Base-by-base conservation (phyloP, 2,888 invertebrate species). In the Drosophila villosipedis region DNA sequence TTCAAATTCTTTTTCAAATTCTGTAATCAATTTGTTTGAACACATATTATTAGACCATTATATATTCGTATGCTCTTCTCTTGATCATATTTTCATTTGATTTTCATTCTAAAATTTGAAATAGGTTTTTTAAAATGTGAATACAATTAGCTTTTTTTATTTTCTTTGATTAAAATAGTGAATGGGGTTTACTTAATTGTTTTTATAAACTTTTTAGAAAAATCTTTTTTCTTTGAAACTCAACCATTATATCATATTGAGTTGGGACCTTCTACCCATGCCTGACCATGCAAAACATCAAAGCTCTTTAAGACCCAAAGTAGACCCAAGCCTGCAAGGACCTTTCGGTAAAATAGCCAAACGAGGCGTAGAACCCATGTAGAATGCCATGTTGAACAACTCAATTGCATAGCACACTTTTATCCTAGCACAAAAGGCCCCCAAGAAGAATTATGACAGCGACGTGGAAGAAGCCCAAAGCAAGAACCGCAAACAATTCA, bases 401-500 rank as follows among this genome's bases (percentile, higher is more conserved):
- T 86, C 85, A 75, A 85, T 90, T 84, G 91, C 78, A 83, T 60
- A 58, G 89, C 62, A 54, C 73, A 75, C 71, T 82, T 83, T 80
- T 72, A 61, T 86, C 61, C 59, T 37, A 31, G 72, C 62, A 78
- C 64, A 76, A 80, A 79, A 72, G 72, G 71, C 35, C 66, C 68
- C 75, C 63, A 83, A 73, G 73, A 86, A 76, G 58, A 61, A 73
- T 68, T 78, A 78, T 79, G 68, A 74, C 73, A 70, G 65, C 41
- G 49, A 62, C 57, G 49, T 35, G 63, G 53, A 65, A 58, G 71
- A 54, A 68, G 71, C 72, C 76, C 71, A 67, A 76, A 89, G 80
- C 83, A 64, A 70, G 78, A 69, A 71, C 77, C 88, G 73, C 86
- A 89, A 89, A 87, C 91, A 91, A 91, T 89, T 89, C 91, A 89